Percentiles rank a stretch among this genome's conserved stretches.
These are phyloP conservation scores for Brotula barbata DNA, from an alignment of 2,797 vertebrate species.

Conservation along the genomic window DNA sequence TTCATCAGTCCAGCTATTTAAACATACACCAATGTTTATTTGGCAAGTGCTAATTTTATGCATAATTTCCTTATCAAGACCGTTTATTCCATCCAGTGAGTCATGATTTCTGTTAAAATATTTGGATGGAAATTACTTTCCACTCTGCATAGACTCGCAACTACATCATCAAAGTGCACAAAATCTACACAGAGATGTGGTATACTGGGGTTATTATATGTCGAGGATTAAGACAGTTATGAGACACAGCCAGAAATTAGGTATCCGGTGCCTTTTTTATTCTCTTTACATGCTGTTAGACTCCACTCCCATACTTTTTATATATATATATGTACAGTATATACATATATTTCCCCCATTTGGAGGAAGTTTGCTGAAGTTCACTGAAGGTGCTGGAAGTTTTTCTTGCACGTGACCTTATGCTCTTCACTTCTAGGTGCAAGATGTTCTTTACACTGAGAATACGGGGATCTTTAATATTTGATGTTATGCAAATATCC, in stretches of 20 bases:
- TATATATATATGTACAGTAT: too few species aligned
- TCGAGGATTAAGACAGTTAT: background rate
- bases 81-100: background rate
- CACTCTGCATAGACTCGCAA: constrained; percentile 11
- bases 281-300: constrained; percentile 8
- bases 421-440: background rate
- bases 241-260: background rate
- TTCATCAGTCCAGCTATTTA: background rate
- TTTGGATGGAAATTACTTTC: background rate
- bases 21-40: background rate
- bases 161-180: background rate
- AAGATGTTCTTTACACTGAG: background rate
- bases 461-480: background rate
- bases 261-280: constrained; percentile 1
- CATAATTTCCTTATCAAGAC: background rate
- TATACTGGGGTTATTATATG: background rate
- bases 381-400: constrained; percentile 5
- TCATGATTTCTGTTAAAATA: constrained; percentile 1
- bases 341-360: too few species aligned
- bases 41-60: background rate
- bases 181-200: background rate
- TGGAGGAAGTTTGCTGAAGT: background rate
- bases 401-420: background rate
- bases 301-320: constrained; percentile 10
- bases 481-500: background rate